Evolutionary conservation across 2,888 invertebrate species (phyloP).

Genomic region (Melanostoma mellinum): DNA sequence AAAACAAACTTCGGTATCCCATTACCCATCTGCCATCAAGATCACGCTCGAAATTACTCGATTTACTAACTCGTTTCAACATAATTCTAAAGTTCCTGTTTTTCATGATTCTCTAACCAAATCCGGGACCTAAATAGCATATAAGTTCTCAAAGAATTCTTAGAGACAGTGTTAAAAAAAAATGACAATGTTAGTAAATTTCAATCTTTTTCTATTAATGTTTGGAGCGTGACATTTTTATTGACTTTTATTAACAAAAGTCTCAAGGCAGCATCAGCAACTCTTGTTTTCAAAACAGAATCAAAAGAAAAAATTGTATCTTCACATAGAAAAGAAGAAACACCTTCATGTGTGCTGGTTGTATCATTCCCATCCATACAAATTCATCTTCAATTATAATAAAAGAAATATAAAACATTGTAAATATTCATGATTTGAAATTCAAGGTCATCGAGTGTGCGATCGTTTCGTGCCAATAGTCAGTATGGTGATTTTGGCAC

Average conservation of each 20-base stretch:
- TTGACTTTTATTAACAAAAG: background rate
- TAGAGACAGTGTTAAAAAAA: constrained; percentile 10
- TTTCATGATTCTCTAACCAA: constrained; percentile 27
- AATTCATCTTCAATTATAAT: constrained; percentile 47
- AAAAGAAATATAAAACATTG: constrained; percentile 14
- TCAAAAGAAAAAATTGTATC: constrained; percentile 1
- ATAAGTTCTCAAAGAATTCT: too few relatives aligned
- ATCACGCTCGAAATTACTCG: background rate
- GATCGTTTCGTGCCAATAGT: constrained; percentile 42
- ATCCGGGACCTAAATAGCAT: constrained; percentile 8
- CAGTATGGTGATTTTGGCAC: constrained; percentile 60
- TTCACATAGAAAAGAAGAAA: constrained; percentile 10
- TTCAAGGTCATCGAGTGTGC: constrained; percentile 63
- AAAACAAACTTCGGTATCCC: constrained; percentile 22
- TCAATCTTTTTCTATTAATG: background rate
- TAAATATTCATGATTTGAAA: constrained; percentile 58
- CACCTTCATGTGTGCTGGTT: constrained; percentile 25
- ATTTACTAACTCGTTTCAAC: constrained; percentile 39
- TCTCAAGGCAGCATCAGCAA: constrained; percentile 13
- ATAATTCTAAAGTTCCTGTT: constrained; percentile 46
- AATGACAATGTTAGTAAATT: constrained; percentile 32
- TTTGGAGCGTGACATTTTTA: constrained; percentile 27
- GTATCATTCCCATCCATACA: constrained; percentile 32
- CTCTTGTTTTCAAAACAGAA: constrained; percentile 43
- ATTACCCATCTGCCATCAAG: constrained; percentile 30